phyloP scores from a whole-genome alignment of 2,113 vertebrate genomes.

The Stictonetta naevosa region DNA sequence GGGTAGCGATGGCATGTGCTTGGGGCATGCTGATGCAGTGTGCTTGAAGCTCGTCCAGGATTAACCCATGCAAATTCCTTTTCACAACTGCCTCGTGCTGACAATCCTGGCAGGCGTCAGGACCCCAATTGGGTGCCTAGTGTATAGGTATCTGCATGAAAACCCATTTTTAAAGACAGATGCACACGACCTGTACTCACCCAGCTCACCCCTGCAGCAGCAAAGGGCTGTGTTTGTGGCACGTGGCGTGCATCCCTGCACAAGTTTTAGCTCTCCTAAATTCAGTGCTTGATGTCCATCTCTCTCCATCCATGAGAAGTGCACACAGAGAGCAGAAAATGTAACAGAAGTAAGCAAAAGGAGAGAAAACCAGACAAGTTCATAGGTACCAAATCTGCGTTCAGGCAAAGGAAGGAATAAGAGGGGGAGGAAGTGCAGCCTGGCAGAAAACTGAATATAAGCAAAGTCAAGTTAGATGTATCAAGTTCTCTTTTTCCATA shows the following conservation, averaged over 20 bases:
- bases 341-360: not conserved
- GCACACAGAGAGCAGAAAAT: not conserved
- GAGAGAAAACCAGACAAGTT: not conserved
- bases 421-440: not conserved
- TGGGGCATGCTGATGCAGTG: not conserved
- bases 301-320: not conserved
- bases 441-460: not conserved
- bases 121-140: not conserved
- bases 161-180: not conserved
- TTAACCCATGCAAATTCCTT: not conserved
- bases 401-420: not conserved
- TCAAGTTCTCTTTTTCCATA: not conserved
- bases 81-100: not conserved
- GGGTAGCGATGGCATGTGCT: not conserved
- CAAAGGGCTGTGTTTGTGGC: not conserved
- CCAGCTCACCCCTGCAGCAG: not conserved
- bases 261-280: not conserved
- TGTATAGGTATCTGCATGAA: not conserved
- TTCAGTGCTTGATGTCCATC: not conserved
- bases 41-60: not conserved
- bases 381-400: not conserved
- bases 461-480: not conserved
- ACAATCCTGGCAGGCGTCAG: rapidly evolving
- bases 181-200: not conserved
- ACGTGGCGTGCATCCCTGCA: rapidly evolving